Evolutionary conservation across 1,140 invertebrate genomes (phyloP).

Genomic region (Euglossa dilemma): DNA sequence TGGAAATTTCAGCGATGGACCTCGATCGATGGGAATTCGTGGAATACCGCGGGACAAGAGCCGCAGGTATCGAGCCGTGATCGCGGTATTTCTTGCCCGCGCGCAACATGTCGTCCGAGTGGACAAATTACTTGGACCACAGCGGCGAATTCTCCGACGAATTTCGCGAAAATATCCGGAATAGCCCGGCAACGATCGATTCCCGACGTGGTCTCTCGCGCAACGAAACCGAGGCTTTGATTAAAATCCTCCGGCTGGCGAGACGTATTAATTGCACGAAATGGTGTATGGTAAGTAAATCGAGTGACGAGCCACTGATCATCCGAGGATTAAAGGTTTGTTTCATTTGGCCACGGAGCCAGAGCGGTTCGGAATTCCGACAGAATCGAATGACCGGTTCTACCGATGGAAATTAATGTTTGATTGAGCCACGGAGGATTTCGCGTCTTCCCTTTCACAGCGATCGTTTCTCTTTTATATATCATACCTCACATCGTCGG

Average conservation of each 20-base stretch:
- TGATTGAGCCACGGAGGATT: too few species aligned
- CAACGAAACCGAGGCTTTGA: neutral
- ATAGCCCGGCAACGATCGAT: slow-evolving; percentile 9
- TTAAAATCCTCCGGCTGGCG: slow-evolving; percentile 8
- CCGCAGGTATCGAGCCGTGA: slow-evolving; percentile 10
- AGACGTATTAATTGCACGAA: slow-evolving; percentile 26
- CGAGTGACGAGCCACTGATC: neutral
- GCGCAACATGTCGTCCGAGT: slow-evolving; percentile 39
- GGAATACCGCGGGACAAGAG: slow-evolving; percentile 18
- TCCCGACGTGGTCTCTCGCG: too few species aligned
- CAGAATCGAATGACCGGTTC: too few species aligned
- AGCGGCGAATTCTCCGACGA: slow-evolving; percentile 36
- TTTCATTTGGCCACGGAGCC: neutral
- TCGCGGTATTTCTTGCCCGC: slow-evolving; percentile 43
- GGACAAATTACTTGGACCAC: slow-evolving; percentile 44
- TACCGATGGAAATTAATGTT: too few species aligned
- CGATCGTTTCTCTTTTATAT: too few species aligned
- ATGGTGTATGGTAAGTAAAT: neutral
- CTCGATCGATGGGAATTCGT: slow-evolving; percentile 40
- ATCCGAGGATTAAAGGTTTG: neutral
- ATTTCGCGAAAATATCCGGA: slow-evolving; percentile 31
- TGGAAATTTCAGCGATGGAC: slow-evolving; percentile 23
- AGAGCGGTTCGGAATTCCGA: too few species aligned
- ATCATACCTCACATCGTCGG: too few species aligned
- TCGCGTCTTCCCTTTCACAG: too few species aligned